Percentiles rank a stretch among this genome's conserved stretches.
These are phyloP conservation scores for Silurus lanzhouensis DNA, from an alignment of 2,797 vertebrate species.

Conservation along the genomic window DNA sequence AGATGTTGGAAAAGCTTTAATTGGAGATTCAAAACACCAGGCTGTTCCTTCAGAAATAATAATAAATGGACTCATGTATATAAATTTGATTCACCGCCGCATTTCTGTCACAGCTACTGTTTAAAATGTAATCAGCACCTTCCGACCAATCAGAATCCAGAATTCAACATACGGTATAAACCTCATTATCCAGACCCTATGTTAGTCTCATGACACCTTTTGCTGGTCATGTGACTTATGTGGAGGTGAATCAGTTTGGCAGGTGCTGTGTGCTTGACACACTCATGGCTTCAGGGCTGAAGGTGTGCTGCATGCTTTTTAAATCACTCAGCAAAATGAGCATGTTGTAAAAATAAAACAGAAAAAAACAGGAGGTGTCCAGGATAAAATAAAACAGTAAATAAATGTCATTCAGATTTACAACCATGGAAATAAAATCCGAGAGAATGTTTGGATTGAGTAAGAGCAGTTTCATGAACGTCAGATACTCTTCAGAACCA, in stretches of 20 bases:
- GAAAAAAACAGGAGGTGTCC: not conserved
- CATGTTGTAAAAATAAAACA: not conserved
- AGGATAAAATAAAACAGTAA: not conserved
- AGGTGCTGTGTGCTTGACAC: slow-evolving; percentile 14
- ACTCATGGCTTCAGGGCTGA: slow-evolving; percentile 13
- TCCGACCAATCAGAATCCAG: not conserved
- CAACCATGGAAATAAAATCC: not conserved
- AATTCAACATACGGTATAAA: not conserved
- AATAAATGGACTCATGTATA: not conserved
- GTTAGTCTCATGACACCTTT: too few relatives aligned
- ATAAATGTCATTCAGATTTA: slow-evolving; percentile 15
- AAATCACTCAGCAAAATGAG: slow-evolving; percentile 12
- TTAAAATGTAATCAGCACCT: not conserved
- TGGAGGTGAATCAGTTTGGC: not conserved
- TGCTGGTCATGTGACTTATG: not conserved
- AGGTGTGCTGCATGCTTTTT: slow-evolving; percentile 21
- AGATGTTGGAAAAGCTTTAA: too few relatives aligned
- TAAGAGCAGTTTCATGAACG: slow-evolving; percentile 15
- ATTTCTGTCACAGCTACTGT: not conserved
- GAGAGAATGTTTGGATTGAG: not conserved
- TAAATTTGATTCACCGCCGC: not conserved
- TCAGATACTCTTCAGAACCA: slow-evolving; percentile 1
- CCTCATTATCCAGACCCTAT: not conserved
- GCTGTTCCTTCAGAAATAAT: not conserved
- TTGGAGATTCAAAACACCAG: not conserved